phyloP scores from a whole-genome alignment of 2,797 vertebrate genomes.

The Spondyliosoma cantharus region DNA sequence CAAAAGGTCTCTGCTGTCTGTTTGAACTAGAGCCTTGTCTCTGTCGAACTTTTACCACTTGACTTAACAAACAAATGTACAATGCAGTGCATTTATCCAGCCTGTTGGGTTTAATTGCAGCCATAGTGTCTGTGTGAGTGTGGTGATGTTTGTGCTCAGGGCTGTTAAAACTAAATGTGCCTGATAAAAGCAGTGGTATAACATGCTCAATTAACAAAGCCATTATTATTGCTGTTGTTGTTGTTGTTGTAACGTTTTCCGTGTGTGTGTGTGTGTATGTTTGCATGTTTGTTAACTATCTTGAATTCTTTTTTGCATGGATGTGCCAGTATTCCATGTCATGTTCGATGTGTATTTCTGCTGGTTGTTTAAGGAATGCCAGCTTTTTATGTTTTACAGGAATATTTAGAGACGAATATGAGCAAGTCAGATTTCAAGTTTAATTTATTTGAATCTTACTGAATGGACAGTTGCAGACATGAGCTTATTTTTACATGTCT shows the following conservation, averaged over 20 bases:
- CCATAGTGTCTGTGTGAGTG: conserved; percentile 83
- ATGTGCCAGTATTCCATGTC: conserved; percentile 30
- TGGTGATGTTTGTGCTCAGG: conserved; percentile 81
- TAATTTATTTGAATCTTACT: conserved; percentile 17
- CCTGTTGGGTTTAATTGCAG: conserved; percentile 83
- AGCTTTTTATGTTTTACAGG: conserved; percentile 16
- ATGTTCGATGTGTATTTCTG: conserved; percentile 36
- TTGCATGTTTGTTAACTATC: conserved; percentile 49
- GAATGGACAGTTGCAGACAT: neutral
- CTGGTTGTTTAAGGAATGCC: conserved; percentile 14
- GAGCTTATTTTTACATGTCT: conserved; percentile 4
- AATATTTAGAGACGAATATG: conserved; percentile 7
- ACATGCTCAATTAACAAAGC: conserved; percentile 37
- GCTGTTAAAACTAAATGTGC: conserved; percentile 86
- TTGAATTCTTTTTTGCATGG: conserved; percentile 59
- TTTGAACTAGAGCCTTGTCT: conserved; percentile 5
- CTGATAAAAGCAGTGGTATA: conserved; percentile 78
- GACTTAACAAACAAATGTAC: conserved; percentile 59
- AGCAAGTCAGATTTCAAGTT: neutral
- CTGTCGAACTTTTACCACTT: conserved; percentile 14
- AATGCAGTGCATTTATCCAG: conserved; percentile 47
- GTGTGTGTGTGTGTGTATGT: conserved; percentile 32
- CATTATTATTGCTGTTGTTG: conserved; percentile 21
- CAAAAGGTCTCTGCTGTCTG: conserved; percentile 9
- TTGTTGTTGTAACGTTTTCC: conserved; percentile 7